Evolutionary conservation across 2,113 vertebrate species (phyloP).

Genomic region (cattle (Bos taurus)): DNA sequence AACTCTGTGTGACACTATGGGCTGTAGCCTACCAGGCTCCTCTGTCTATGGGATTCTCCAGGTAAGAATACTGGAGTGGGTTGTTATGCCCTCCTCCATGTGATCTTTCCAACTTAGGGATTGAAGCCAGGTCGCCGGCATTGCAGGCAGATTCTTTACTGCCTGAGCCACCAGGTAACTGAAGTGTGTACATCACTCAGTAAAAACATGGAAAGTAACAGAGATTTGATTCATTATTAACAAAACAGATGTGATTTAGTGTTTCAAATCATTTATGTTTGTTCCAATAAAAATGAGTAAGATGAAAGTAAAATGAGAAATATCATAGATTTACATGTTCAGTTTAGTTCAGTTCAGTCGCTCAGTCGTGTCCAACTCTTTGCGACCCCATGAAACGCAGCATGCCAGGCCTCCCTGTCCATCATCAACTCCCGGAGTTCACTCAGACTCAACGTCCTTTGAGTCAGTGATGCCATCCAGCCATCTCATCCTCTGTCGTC

Average conservation of each 20-base stretch:
- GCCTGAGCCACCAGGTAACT: neutral
- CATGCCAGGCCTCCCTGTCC: no score
- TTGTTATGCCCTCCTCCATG: neutral
- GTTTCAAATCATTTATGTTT: neutral
- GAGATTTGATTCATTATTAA: neutral
- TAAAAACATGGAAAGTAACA: neutral
- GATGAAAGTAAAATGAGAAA: slow-evolving; percentile 74
- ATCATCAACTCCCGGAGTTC: no score
- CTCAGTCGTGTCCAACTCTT: no score
- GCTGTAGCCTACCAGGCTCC: neutral
- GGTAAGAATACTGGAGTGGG: neutral
- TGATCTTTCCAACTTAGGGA: neutral
- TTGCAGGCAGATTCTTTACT: neutral
- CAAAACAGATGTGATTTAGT: neutral
- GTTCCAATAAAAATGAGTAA: slow-evolving; percentile 67
- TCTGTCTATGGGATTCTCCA: neutral
- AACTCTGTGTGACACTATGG: neutral
- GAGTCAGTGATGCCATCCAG: no score
- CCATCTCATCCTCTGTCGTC: no score
- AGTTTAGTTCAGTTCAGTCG: no score
- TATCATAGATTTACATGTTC: slow-evolving; percentile 45
- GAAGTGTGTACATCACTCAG: neutral
- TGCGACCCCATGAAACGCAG: no score
- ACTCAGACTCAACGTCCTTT: no score
- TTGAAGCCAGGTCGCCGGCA: accelerated